Evolutionary conservation across 2,797 vertebrate genomes (phyloP).

Genomic region (Simalia tracyae): DNA sequence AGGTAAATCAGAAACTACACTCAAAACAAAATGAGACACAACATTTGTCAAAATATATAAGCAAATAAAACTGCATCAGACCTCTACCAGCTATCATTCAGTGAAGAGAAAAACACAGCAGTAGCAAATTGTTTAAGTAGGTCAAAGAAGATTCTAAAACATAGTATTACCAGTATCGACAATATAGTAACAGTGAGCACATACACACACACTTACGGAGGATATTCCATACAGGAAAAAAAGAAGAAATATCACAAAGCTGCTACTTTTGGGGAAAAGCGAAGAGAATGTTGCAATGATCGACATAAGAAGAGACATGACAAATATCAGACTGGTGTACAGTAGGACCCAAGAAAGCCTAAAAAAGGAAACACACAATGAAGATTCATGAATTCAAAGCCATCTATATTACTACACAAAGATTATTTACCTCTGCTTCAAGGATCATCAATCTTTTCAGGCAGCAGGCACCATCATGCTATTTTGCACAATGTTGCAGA

Average conservation of each 20-base stretch:
- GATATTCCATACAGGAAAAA: conserved; percentile 96
- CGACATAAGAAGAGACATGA: conserved; percentile 94
- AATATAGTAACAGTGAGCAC: conserved; percentile 14
- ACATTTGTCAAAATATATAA: not conserved
- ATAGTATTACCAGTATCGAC: not conserved
- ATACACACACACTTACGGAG: conserved; percentile 83
- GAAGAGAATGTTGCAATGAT: conserved; percentile 89
- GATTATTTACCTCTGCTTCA: not conserved
- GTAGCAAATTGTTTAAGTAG: not conserved
- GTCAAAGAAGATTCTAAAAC: not conserved
- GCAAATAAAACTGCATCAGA: not conserved
- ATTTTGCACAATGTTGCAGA: not conserved
- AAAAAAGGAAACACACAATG: conserved; percentile 36
- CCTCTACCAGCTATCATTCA: not conserved
- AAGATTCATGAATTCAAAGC: conserved; percentile 11
- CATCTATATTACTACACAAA: conserved; percentile 6
- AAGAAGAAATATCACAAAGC: conserved; percentile 88
- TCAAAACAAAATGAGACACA: conserved; percentile 5
- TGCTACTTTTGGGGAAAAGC: conserved; percentile 90
- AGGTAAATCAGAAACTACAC: not conserved
- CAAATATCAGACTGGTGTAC: conserved; percentile 87
- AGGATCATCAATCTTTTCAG: not conserved
- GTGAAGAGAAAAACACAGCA: not conserved
- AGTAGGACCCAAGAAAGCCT: conserved; percentile 97
- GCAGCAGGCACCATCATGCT: not conserved